Conservation (phyloP, 2,797 vertebrate genomes). For the Florisuga fusca region DNA sequence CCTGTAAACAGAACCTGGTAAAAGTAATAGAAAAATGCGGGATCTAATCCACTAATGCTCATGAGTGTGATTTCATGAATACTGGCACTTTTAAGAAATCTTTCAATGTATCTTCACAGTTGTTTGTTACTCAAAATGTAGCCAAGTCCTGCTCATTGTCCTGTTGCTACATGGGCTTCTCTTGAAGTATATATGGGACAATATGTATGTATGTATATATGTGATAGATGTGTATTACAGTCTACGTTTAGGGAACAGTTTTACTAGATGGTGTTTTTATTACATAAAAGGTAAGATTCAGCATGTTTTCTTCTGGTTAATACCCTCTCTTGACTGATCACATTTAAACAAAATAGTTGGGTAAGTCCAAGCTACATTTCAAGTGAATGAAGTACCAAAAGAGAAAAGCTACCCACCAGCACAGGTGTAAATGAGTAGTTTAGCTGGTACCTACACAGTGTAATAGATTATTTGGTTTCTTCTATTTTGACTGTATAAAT, state of each 20-base stretch:
- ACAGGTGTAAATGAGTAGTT: neutral
- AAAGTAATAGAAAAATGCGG: neutral
- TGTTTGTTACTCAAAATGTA: neutral
- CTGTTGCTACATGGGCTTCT: neutral
- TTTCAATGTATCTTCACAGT: neutral
- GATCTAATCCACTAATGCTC: neutral
- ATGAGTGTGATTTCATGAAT: neutral
- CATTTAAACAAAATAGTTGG: neutral
- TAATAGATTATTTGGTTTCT: neutral
- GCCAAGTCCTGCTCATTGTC: neutral
- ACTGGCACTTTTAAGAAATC: neutral
- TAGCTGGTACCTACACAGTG: rapidly evolving
- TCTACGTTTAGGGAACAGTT: neutral
- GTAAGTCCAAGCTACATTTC: neutral
- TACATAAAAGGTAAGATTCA: neutral
- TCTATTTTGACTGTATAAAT: neutral
- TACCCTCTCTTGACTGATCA: neutral
- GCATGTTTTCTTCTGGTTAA: neutral
- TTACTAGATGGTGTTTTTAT: neutral
- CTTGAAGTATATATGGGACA: neutral
- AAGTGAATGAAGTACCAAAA: neutral
- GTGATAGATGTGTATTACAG: neutral
- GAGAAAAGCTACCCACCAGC: neutral
- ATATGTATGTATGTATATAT: neutral
- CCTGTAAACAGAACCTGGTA: neutral